Conservation (phyloP, 1,140 invertebrate genomes). For the Sinella curviseta region DNA sequence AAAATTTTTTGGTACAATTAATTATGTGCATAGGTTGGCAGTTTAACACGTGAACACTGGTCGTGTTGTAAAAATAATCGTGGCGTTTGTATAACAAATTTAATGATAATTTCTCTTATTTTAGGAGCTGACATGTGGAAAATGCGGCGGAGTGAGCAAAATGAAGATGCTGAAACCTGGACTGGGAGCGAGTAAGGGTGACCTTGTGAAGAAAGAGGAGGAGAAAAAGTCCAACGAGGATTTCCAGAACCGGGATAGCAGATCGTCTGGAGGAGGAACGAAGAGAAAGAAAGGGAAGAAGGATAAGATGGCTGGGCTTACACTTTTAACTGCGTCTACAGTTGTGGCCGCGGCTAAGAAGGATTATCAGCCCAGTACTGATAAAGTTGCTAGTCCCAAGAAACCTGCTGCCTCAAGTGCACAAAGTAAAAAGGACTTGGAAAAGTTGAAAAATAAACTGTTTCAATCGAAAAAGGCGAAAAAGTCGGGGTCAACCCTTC, state of each 20-base stretch:
- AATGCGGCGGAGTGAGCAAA: conserved; percentile 19
- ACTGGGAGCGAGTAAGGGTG: not conserved
- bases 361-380: too few species aligned
- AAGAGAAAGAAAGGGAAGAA: not conserved
- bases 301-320: not conserved
- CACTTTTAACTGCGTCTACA: not conserved
- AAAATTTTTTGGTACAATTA: conserved; percentile 18
- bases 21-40: not conserved
- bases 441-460: conserved; percentile 7
- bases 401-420: too few species aligned
- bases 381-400: too few species aligned
- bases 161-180: conserved; percentile 29
- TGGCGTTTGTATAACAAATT: not conserved
- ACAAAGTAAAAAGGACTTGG: conserved; percentile 11
- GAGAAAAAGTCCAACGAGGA: not conserved
- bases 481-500: not conserved
- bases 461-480: conserved; percentile 21
- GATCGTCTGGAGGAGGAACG: not conserved
- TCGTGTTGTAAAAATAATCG: not conserved
- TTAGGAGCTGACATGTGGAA: conserved; percentile 36
- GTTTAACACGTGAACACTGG: not conserved
- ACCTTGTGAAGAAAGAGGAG: not conserved
- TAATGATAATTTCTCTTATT: too few species aligned
- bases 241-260: not conserved
- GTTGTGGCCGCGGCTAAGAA: not conserved